Conservation (phyloP, 2,113 vertebrate genomes). For the Bagarius yarrelli region DNA sequence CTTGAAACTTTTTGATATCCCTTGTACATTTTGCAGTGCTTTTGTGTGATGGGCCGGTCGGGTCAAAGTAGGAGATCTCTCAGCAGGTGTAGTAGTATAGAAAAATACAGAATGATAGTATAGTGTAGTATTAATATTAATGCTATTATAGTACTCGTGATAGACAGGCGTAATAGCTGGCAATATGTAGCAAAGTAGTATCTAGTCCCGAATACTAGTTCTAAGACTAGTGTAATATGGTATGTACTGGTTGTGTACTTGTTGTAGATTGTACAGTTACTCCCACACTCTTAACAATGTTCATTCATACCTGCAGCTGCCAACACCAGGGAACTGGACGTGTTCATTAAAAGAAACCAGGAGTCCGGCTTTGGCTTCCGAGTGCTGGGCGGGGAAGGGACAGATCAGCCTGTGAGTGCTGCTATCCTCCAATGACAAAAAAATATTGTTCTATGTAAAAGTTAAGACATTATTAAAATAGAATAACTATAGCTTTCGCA, state of each 20-base stretch:
- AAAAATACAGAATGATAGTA: not conserved
- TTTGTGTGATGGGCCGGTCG: not conserved
- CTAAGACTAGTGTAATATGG: not conserved
- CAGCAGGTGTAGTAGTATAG: not conserved
- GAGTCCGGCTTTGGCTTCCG: slow-evolving; percentile 97
- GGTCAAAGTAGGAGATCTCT: not conserved
- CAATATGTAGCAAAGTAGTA: not conserved
- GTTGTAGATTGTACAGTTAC: not conserved
- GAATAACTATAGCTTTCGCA: not conserved
- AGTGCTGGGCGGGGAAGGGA: slow-evolving; percentile 93
- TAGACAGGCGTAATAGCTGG: too few species aligned
- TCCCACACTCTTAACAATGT: not conserved
- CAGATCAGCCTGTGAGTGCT: slow-evolving; percentile 89
- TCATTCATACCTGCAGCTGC: slow-evolving; percentile 72
- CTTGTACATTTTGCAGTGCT: not conserved
- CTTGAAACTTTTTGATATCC: too few species aligned
- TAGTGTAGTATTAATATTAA: not conserved
- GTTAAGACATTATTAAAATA: not conserved
- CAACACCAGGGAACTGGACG: slow-evolving; percentile 92
- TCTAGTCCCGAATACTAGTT: not conserved
- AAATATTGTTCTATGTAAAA: not conserved
- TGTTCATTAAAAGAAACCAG: slow-evolving; percentile 91
- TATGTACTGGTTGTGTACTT: not conserved
- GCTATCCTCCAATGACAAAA: not conserved
- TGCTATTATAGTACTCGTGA: not conserved